phyloP scores from a whole-genome alignment of 2,797 vertebrate genomes.

The Falco biarmicus region DNA sequence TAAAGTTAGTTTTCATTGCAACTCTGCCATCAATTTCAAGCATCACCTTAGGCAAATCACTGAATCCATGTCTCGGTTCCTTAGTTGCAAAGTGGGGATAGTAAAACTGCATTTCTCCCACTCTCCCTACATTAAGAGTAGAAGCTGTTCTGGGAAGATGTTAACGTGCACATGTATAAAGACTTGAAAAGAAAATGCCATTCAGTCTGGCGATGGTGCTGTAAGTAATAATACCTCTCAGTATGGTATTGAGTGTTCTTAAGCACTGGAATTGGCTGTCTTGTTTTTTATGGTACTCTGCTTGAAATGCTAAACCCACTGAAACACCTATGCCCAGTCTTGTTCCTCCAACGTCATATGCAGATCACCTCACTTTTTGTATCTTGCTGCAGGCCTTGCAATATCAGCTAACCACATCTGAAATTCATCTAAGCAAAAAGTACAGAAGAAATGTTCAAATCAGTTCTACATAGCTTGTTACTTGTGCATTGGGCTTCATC shows the following conservation, averaged over 20 bases:
- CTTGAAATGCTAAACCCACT: background rate
- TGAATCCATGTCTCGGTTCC: background rate
- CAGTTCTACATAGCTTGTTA: background rate
- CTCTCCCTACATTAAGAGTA: background rate
- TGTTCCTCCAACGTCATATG: background rate
- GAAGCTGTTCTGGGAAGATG: background rate
- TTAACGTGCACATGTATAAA: background rate
- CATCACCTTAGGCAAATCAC: background rate
- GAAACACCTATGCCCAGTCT: background rate
- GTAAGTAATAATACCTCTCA: background rate
- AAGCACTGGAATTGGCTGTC: background rate
- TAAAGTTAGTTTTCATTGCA: background rate
- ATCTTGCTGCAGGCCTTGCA: background rate
- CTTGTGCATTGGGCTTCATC: background rate
- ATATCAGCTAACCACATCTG: background rate
- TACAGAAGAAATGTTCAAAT: background rate
- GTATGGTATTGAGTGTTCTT: background rate
- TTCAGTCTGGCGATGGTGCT: background rate
- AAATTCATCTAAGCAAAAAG: background rate
- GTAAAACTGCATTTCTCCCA: background rate
- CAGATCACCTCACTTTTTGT: background rate
- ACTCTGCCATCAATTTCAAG: background rate
- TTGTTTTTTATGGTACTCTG: background rate
- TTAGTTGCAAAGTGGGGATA: background rate
- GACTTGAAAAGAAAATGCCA: background rate